phyloP scores from a whole-genome alignment of 1,140 invertebrate genomes.

The Temnothorax longispinosus region DNA sequence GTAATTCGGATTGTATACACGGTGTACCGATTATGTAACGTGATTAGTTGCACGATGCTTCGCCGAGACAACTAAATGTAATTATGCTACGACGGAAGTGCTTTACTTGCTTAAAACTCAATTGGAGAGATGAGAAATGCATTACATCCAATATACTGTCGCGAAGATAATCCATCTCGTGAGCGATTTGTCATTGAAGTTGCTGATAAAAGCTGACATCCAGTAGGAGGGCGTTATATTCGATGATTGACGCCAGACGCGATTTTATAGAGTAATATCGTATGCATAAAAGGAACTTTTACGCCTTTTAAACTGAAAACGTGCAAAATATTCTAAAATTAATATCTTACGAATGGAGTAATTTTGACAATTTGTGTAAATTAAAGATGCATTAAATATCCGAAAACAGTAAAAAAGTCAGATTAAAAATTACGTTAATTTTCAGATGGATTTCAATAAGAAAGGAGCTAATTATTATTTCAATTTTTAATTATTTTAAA shows the following conservation, averaged over 20 bases:
- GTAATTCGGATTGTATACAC: neutral
- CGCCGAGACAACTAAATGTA: neutral
- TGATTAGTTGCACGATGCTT: neutral
- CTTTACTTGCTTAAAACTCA: constrained; percentile 11
- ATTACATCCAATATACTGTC: neutral
- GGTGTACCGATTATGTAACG: neutral
- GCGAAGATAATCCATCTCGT: neutral
- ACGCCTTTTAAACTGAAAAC: neutral
- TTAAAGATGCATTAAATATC: neutral
- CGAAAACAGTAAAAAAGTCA: neutral
- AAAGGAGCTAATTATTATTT: neutral
- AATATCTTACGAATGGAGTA: neutral
- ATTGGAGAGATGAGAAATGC: constrained; percentile 18
- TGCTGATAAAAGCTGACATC: neutral
- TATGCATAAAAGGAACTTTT: neutral
- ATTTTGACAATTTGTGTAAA: neutral
- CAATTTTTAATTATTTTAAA: neutral
- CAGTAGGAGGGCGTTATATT: neutral
- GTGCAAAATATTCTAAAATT: neutral
- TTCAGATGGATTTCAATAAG: neutral
- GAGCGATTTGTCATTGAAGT: neutral
- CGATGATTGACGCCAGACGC: neutral
- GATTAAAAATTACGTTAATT: neutral
- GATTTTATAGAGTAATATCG: neutral
- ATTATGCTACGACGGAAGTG: neutral